Evolutionary conservation across 2,888 invertebrate species (phyloP).

Genomic region (Meghimatium bilineatum): DNA sequence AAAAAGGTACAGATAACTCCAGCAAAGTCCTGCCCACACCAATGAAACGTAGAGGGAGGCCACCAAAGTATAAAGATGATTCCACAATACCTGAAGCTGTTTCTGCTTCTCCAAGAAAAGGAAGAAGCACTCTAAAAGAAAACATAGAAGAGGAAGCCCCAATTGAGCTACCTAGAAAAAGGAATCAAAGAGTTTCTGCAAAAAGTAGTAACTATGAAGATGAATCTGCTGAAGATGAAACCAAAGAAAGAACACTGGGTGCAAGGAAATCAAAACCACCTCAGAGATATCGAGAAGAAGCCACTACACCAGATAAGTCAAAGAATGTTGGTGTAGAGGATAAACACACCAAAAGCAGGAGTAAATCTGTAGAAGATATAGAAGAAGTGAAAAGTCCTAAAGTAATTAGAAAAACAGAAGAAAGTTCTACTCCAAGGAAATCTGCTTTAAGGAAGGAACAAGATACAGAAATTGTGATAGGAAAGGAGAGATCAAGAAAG

Average conservation of each 20-base stretch:
- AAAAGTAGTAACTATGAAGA: slow-evolving; percentile 34
- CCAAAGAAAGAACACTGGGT: slow-evolving; percentile 40
- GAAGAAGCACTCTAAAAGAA: slow-evolving; percentile 23
- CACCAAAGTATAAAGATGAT: slow-evolving; percentile 43
- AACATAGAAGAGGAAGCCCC: slow-evolving; percentile 26
- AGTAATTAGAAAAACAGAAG: slow-evolving; percentile 9
- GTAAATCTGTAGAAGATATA: slow-evolving; percentile 30
- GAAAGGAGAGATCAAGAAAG: slow-evolving; percentile 56
- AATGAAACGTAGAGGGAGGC: slow-evolving; percentile 47
- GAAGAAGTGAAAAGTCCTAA: slow-evolving; percentile 40
- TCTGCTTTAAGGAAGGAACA: slow-evolving; percentile 53
- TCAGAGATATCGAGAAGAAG: slow-evolving; percentile 54
- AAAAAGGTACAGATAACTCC: slow-evolving; percentile 29
- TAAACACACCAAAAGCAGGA: not conserved
- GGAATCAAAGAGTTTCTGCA: not conserved
- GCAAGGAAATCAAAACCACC: slow-evolving; percentile 54
- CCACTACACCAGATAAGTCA: slow-evolving; percentile 44
- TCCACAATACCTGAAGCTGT: slow-evolving; percentile 41
- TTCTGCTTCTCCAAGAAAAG: slow-evolving; percentile 18
- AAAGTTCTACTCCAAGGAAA: slow-evolving; percentile 22
- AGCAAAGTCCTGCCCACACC: slow-evolving; percentile 20
- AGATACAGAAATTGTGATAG: slow-evolving; percentile 44
- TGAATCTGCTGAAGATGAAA: slow-evolving; percentile 50
- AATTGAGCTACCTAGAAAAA: not conserved
- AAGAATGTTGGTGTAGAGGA: slow-evolving; percentile 29